Base-by-base conservation (phyloP, 2,797 vertebrate species). In the Adelosebastes latens region DNA sequence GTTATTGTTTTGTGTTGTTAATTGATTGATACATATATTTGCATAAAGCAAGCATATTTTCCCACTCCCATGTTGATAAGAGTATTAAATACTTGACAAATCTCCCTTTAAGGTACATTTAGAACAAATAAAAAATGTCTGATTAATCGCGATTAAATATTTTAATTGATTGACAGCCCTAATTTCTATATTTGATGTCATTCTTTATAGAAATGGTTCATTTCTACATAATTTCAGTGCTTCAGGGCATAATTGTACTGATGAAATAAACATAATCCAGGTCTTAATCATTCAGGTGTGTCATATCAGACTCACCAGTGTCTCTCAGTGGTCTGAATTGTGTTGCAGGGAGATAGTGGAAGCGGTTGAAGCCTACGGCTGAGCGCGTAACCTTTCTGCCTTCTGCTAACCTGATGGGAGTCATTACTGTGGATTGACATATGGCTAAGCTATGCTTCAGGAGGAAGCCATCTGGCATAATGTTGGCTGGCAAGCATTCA, bases 401-500 rank as follows among this genome's bases (percentile, higher is more conserved):
- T 12, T 66, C 65, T 86, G 80, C 76, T 78, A 79, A 80, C 82
- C 85, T 90, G 88, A 90, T 83, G 72, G 87, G 88, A 92, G 77
- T 80, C 84, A 89, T 92, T 90, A 85, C 74, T 61, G 78, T 59
- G 72, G 84, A 83, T 68, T 82, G 81, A 74, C 94, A 94, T 93
- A 93, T 91, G 92, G 92, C 72, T 64, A 84, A 73, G 87, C 80
- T 75, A 46, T 78, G 89, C 88, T 83, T 90, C 87, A 88, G 86
- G 83, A 91, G 82, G 74, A 90, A 53, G 78, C 94, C 93, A 94
- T 94, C 91, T 92, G 92, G 85, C 76, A 66, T 55, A 31, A 76
- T 76, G 72, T 74, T 88, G 83, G 77, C 75, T 92, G 88, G 89
- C 88, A 87, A 71, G 73, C 67, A 20, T 64, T 88, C 77, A 74